Evolutionary conservation across 2,113 vertebrate genomes (phyloP).

Genomic region (Patagioenas fasciata): DNA sequence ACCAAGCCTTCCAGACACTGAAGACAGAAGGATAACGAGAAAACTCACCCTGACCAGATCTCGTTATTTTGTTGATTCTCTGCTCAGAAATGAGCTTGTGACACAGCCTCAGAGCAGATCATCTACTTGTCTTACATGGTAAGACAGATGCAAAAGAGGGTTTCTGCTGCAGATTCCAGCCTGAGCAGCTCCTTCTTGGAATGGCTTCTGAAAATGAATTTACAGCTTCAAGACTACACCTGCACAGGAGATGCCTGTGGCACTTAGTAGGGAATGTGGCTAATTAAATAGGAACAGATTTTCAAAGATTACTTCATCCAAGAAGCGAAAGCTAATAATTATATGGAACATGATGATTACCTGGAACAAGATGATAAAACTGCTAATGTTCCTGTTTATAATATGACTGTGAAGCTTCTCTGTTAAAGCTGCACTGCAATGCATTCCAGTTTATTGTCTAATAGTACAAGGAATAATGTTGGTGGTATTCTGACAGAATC

Average conservation of each 20-base stretch:
- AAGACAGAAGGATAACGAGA: neutral
- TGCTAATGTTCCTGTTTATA: conserved; percentile 39
- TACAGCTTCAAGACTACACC: conserved; percentile 63
- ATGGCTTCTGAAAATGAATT: conserved; percentile 8
- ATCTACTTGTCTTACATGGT: neutral
- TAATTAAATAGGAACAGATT: conserved; percentile 65
- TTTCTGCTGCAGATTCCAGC: conserved; percentile 29
- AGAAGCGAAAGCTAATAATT: conserved; percentile 47
- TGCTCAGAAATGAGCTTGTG: neutral
- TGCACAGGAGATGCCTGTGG: conserved; percentile 64
- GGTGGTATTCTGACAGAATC: neutral
- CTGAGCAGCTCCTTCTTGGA: conserved; percentile 40
- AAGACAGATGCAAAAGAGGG: neutral
- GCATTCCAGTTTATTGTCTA: neutral
- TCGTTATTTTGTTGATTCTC: neutral
- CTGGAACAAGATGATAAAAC: conserved; percentile 65
- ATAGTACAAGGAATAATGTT: neutral
- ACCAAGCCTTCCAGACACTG: neutral
- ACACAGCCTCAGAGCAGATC: neutral
- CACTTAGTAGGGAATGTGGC: conserved; percentile 56
- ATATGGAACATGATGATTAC: conserved; percentile 50
- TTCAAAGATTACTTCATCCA: conserved; percentile 58
- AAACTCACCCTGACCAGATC: neutral
- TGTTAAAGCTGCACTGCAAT: neutral
- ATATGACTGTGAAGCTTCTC: neutral